Evolutionary conservation across 2,888 invertebrate genomes (phyloP).

Genomic region (Slavum lentiscoides): DNA sequence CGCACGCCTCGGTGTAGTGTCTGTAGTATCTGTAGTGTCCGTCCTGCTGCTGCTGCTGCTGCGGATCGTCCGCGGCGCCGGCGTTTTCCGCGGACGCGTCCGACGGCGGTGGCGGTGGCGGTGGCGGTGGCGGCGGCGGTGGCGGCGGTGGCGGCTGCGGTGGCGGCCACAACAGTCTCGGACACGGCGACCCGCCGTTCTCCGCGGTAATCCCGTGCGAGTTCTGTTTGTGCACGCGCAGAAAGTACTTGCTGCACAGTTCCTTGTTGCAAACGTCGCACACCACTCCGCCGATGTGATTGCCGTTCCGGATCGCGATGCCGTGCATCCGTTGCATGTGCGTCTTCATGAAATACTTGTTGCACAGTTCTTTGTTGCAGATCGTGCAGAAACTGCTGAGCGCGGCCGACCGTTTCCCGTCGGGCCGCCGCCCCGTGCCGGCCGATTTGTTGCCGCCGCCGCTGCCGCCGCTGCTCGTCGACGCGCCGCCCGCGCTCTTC

Average conservation of each 20-base stretch:
- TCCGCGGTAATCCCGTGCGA: slow-evolving; percentile 90
- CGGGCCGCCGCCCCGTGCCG: slow-evolving; percentile 15
- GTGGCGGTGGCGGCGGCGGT: slow-evolving; percentile 58
- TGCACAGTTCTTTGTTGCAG: slow-evolving; percentile 97
- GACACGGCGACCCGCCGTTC: neutral
- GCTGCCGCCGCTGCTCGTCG: slow-evolving; percentile 27
- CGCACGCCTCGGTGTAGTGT: slow-evolving; percentile 77
- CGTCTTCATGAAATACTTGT: slow-evolving; percentile 99
- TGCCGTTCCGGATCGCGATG: slow-evolving; percentile 88
- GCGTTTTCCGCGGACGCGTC: slow-evolving; percentile 41
- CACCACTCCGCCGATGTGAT: slow-evolving; percentile 89
- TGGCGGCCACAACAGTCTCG: slow-evolving; percentile 58
- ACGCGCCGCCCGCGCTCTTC: slow-evolving; percentile 60
- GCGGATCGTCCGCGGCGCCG: slow-evolving; percentile 61
- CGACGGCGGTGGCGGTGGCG: slow-evolving; percentile 58
- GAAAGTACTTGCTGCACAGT: slow-evolving; percentile 95
- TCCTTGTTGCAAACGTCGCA: slow-evolving; percentile 98
- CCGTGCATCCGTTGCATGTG: slow-evolving; percentile 99
- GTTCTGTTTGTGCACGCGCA: slow-evolving; percentile 96
- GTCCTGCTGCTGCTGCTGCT: slow-evolving; percentile 60
- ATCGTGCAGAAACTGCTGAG: slow-evolving; percentile 89
- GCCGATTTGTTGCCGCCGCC: slow-evolving; percentile 14
- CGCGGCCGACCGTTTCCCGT: slow-evolving; percentile 57
- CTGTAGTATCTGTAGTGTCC: slow-evolving; percentile 69
- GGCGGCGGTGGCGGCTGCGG: slow-evolving; percentile 54